phyloP scores from a whole-genome alignment of 2,113 vertebrate species.

The Ophiodon elongatus region DNA sequence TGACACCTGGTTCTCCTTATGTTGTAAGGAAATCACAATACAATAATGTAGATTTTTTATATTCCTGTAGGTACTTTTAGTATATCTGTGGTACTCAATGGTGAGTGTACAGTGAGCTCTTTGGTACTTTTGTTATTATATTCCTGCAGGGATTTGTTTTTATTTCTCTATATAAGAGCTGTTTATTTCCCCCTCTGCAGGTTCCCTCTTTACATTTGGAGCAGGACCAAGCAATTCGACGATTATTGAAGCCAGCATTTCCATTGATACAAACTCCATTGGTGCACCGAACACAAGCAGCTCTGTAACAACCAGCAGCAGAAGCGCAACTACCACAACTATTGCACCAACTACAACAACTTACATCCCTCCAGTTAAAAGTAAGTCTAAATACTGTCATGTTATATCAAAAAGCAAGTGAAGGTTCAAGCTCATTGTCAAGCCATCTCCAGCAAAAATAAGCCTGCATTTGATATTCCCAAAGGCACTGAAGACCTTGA shows the following conservation, averaged over 20 bases:
- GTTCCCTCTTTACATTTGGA: conserved; percentile 82
- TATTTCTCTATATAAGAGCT: not conserved
- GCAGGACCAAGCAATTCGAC: conserved; percentile 75
- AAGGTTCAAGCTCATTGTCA: not conserved
- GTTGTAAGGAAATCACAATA: conserved; percentile 3
- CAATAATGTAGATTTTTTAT: conserved; percentile 33
- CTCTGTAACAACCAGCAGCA: conserved; percentile 20
- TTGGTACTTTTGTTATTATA: conserved; percentile 12
- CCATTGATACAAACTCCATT: conserved; percentile 43
- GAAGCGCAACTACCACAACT: conserved; percentile 20
- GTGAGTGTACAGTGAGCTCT: conserved; percentile 41
- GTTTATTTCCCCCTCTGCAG: conserved; percentile 62
- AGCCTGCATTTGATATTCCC: not conserved
- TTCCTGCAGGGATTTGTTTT: conserved; percentile 34
- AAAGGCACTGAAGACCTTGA: not conserved
- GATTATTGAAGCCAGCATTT: conserved; percentile 44
- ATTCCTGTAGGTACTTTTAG: conserved; percentile 60
- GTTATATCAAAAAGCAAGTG: not conserved
- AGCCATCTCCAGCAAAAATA: not conserved
- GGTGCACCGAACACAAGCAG: conserved; percentile 40
- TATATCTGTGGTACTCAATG: conserved; percentile 49
- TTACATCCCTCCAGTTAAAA: conserved; percentile 67
- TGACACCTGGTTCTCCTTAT: conserved; percentile 29
- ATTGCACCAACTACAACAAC: conserved; percentile 37
- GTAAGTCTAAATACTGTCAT: conserved; percentile 60